Conservation (phyloP, 2,888 invertebrate species). For the Acanthosepion lycidas region DNA sequence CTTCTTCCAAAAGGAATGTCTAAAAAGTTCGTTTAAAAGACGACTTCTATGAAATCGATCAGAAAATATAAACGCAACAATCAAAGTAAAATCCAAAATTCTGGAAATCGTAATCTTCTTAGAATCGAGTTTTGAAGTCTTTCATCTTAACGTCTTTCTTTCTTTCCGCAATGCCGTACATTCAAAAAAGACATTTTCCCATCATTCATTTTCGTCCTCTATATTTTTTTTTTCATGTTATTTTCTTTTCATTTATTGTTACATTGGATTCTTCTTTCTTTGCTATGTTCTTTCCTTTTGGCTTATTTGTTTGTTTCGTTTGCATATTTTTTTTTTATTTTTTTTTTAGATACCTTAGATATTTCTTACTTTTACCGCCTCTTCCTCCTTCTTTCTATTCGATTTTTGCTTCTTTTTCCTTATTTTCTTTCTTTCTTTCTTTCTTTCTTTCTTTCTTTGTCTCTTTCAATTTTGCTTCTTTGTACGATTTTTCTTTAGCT, state of each 20-base stretch:
- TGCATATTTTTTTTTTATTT: background rate
- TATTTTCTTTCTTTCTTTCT: background rate
- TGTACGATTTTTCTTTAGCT: too few relatives aligned
- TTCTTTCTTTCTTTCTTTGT: background rate
- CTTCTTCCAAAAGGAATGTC: background rate
- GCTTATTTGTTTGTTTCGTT: too few relatives aligned
- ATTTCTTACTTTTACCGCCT: background rate
- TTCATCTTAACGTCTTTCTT: background rate
- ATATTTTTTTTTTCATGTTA: too few relatives aligned
- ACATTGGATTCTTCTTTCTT: too few relatives aligned
- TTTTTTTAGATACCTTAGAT: background rate
- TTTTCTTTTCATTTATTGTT: too few relatives aligned
- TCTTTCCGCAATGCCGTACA: background rate
- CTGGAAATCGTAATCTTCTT: background rate
- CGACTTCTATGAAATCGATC: background rate
- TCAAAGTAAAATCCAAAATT: constrained; percentile 9
- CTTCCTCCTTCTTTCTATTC: background rate
- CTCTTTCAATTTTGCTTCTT: background rate
- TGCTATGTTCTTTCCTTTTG: too few relatives aligned
- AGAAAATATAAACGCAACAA: background rate
- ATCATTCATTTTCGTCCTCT: too few relatives aligned
- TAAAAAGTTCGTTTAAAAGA: background rate
- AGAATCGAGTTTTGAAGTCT: background rate
- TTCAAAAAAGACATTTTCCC: background rate
- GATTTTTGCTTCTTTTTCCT: background rate